Evolutionary conservation across 2,888 invertebrate species (phyloP), one percentile per base, ranked within the genome.

Genomic region (Melinaea marsaeus): DNA sequence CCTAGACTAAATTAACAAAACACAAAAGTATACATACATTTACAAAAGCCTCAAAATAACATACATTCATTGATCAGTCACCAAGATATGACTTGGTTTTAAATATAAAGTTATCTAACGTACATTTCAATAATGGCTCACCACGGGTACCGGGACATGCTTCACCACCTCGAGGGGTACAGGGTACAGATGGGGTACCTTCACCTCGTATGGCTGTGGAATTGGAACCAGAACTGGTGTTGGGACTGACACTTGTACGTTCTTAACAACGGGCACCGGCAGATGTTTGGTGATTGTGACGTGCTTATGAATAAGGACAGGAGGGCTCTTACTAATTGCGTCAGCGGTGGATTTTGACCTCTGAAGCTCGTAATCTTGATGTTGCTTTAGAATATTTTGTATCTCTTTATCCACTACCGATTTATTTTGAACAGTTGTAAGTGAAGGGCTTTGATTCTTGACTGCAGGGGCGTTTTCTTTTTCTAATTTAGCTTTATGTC

Each of bases 201-300:
- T 77, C 0, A 78, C 75, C 65, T 76, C 76, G 13, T 74, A 71
- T 0, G 75, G 76, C 37, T 77, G 71, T 11, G 84, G 78, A 72
- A 84, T 68, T 69, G 87, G 74, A 71, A 90, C 75, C 32, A 74
- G 64, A 37, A 71, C 71, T 13, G 79, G 77, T 0, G 74, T 70
- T 2, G 75, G 75, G 6, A 76, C 74, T 55, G 77, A 71, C 7
- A 73, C 68, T 55, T 75, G 74, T 9, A 73, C 71, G 22, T 72
- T 74, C 62, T 79, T 79, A 2, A 73, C 69, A 1, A 76, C 62
- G 33, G 76, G 69, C 33, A 70, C 62, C 34, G 79, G 78, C 46
- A 69, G 68, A 54, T 72, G 74, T 67, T 75, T 81, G 13, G 72
- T 72, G 45, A 74, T 69, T 11, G 72, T 65, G 22, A 79, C 75